Base-by-base conservation (phyloP, 2,797 vertebrate genomes). In the Rhinogobio ventralis region DNA sequence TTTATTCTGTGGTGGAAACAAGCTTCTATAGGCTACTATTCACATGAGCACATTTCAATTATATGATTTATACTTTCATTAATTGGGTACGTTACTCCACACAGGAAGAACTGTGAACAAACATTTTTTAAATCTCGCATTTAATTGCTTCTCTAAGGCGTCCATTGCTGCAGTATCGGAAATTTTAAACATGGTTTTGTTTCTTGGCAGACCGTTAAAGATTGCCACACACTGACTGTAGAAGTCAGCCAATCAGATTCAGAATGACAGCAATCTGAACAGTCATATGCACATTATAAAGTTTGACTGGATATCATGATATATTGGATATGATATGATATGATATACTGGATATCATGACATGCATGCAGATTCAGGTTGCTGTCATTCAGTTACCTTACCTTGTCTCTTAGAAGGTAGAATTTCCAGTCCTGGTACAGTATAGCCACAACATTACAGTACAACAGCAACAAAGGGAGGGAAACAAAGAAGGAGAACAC, bases 371-470 rank as follows among this genome's bases (percentile, higher is more conserved):
- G 57, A 42, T 85, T n/a, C 71, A 85, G 68, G 75, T 84, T 84
- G 49, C 67, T 84, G 25, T 71, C 86, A 85, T 49, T 87, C 67
- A 67, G 82, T 88, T 89, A 74, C 80, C 94, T 89, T 95, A 95
- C 95, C 94, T 95, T 93, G 92, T 90, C 93, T 91, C 20, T 91
- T 91, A 30, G 85, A 85, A 25, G 88, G 91, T 85, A 87, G 89
- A 93, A 90, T 92, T 23, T 94, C 94, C 89, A 90, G 90, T 91
- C 64, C 90, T 93, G 83, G 89, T 89, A 80, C 45, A 80, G 78
- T 80, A 89, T 91, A 93, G 92, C 93, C 91, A 92, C 89, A 92
- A 92, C 86, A 89, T 72, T 66, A 85, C 69, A 79, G 67, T 73
- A 73, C 90, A 90, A 93, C 89, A 89, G 84, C 88, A 90, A 91